A percentile compares a stretch with the other conserved stretches of the same genome.
Evolutionary conservation across 2,888 invertebrate species (phyloP).

Genomic region (Frankliniella intonsa): DNA sequence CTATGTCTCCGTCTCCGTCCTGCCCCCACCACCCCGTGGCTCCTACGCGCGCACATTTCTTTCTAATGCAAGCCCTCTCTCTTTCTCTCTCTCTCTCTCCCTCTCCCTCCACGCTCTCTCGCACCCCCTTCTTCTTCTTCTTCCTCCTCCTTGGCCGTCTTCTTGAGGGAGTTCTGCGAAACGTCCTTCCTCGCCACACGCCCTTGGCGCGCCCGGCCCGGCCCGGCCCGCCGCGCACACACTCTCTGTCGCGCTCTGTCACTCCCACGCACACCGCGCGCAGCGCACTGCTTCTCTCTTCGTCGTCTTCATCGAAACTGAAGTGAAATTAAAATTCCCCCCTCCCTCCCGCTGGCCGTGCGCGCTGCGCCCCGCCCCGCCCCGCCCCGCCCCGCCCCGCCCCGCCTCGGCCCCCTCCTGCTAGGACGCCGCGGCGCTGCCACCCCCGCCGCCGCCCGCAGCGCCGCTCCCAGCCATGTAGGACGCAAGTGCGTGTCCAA

Average conservation of each 20-base stretch:
- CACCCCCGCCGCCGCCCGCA: background rate
- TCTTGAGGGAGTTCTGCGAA: slow-evolving; percentile 16
- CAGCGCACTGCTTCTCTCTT: background rate
- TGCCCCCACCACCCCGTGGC: background rate
- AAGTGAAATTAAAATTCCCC: slow-evolving; percentile 25
- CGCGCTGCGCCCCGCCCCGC: background rate
- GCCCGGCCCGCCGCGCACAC: background rate
- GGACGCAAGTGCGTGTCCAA: background rate
- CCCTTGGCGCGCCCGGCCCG: background rate
- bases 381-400: background rate
- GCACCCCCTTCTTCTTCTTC: background rate
- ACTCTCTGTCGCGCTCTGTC: background rate
- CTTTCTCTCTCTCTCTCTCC: background rate
- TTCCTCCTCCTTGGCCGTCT: background rate
- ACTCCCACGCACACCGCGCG: background rate
- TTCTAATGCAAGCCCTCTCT: slow-evolving; percentile 17
- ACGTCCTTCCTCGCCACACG: background rate
- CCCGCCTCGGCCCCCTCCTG: background rate
- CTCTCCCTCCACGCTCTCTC: background rate
- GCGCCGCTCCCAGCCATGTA: background rate
- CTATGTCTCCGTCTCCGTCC: background rate
- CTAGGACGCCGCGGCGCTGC: too few species aligned
- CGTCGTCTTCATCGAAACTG: background rate
- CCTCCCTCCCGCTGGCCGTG: background rate
- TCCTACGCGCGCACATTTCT: background rate